Conservation (phyloP, 2,113 vertebrate genomes). For the Equus quagga region DNA sequence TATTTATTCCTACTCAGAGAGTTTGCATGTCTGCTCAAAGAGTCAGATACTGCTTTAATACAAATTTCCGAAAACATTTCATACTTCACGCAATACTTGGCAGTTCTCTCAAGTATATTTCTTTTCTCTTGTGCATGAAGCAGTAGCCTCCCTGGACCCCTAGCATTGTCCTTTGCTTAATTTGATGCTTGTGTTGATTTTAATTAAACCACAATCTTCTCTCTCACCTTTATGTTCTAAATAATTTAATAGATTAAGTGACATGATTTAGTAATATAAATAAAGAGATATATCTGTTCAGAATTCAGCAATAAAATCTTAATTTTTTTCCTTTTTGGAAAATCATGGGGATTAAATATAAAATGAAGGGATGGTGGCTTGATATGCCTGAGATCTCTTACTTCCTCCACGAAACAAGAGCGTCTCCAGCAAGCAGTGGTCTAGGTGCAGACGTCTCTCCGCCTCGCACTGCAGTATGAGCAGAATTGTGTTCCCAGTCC, state of each 20-base stretch:
- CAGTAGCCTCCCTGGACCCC: neutral
- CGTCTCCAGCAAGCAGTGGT: neutral
- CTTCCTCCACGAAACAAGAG: neutral
- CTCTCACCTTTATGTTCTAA: neutral
- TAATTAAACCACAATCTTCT: neutral
- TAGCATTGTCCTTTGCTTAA: neutral
- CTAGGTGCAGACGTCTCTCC: neutral
- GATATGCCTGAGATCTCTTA: neutral
- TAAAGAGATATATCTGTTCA: constrained; percentile 30
- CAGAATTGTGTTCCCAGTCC: constrained; percentile 76
- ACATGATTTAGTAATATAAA: constrained; percentile 63
- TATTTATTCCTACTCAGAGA: constrained; percentile 11
- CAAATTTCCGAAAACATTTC: constrained; percentile 22
- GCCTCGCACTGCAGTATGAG: neutral
- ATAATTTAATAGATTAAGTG: constrained; percentile 50
- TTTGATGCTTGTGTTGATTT: neutral
- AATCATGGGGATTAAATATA: constrained; percentile 59
- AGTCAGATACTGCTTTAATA: constrained; percentile 51
- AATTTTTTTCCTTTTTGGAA: constrained; percentile 63
- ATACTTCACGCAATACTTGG: constrained; percentile 8
- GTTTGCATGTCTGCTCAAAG: constrained; percentile 33
- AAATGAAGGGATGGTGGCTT: neutral
- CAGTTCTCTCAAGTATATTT: constrained; percentile 10
- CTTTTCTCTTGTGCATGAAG: neutral
- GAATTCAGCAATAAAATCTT: constrained; percentile 11